Evolutionary conservation across 2,888 invertebrate species (phyloP).

Genomic region (Sussaba pulchella): DNA sequence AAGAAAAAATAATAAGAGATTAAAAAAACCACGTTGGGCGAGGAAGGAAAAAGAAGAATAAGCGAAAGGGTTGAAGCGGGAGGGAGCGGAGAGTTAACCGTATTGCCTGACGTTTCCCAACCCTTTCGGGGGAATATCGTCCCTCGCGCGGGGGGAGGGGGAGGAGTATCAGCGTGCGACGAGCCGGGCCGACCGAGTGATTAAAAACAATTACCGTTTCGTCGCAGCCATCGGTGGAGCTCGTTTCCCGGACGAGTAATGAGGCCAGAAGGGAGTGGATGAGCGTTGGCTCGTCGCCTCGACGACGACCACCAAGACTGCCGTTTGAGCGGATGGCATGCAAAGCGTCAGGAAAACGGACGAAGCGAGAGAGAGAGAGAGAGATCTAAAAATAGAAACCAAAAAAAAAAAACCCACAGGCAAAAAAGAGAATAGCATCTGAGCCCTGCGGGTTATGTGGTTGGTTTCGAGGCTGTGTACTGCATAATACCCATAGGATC

Average conservation of each 20-base stretch:
- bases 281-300: conserved; percentile 35
- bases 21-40: neutral
- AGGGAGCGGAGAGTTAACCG: conserved; percentile 73
- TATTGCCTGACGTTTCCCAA: conserved; percentile 67
- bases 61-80: neutral
- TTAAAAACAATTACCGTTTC: conserved; percentile 83
- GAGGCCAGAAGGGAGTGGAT: conserved; percentile 69
- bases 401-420: conserved; percentile 56
- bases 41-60: conserved; percentile 11
- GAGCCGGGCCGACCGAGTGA: conserved; percentile 74
- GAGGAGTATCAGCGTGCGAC: conserved; percentile 28
- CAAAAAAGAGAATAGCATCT: conserved; percentile 73
- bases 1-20: neutral
- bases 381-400: conserved; percentile 47
- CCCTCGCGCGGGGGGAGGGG: conserved; percentile 42
- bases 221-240: conserved; percentile 70
- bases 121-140: conserved; percentile 67
- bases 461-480: conserved; percentile 66
- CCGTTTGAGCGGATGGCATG: conserved; percentile 21
- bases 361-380: conserved; percentile 53
- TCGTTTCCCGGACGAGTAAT: conserved; percentile 71
- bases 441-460: conserved; percentile 78
- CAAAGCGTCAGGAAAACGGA: conserved; percentile 27
- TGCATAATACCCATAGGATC: conserved; percentile 40
- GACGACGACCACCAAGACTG: conserved; percentile 14